Evolutionary conservation across 2,888 invertebrate species (phyloP), one percentile per base, ranked within the genome.

Genomic region (Oscheius sp.): DNA sequence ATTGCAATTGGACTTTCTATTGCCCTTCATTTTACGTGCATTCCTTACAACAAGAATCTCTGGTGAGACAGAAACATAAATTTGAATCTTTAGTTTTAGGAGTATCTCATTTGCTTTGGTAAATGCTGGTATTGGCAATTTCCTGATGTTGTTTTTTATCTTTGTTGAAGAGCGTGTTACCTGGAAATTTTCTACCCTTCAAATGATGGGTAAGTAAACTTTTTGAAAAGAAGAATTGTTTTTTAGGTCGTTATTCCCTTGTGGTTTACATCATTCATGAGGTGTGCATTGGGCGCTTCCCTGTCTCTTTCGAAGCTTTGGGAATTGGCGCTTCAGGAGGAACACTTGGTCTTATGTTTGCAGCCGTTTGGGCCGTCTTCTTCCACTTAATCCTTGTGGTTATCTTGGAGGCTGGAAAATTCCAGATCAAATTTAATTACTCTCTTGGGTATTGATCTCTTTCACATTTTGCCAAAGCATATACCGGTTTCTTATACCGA

Each of bases 231-330:
- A 10, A 6, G 8, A 45, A 6, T n/a, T 10, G 15, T 1, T 31
- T 33, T 64, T 34, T 23, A 64, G 64, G 64, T 20, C 20, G 23
- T 15, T 25, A 64, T 25, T 33, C 64, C 15, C 50, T 64, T 1
- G 5, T 33, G 0, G 27, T 64, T 10, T 64, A 64, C 23, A 50
- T 64, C n/a, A 12, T 46, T 6, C 64, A 64, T 31, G 50, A 48
- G 25, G 4, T 64, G 1, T 46, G 34, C 31, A 23, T 20, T 15
- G 34, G 34, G 20, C 50, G 64, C 23, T 46, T 64, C 31, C 64
- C 64, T 2, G 64, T 64, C 0, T n/a, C 48, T 3, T 64, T 45
- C 17, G 12, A 45, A 8, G 64, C 34, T 34, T n/a, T n/a, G n/a
- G n/a, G n/a, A n/a, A n/a, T n/a, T n/a, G 48, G 20, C 3, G 17